phyloP scores from a whole-genome alignment of 1,140 invertebrate species.

The Euborellia annulipes region DNA sequence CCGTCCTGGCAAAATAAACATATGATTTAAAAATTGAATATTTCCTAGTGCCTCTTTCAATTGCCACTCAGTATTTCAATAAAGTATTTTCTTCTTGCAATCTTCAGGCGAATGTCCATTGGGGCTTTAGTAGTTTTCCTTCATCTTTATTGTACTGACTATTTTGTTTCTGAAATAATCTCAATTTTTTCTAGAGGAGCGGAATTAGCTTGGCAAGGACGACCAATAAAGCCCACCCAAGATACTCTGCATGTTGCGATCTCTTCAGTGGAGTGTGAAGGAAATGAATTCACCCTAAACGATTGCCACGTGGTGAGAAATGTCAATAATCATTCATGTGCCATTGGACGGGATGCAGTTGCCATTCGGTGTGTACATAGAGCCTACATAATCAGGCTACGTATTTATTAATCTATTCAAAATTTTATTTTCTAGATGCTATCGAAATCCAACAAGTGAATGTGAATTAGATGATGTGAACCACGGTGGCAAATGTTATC shows the following conservation, averaged over 20 bases:
- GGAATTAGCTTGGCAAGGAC: constrained; percentile 34
- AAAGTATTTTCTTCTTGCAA: too few species aligned
- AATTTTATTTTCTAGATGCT: constrained; percentile 17
- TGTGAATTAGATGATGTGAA: constrained; percentile 31
- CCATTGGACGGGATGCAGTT: constrained; percentile 26
- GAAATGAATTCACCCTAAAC: constrained; percentile 32
- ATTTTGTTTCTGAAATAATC: constrained; percentile 8
- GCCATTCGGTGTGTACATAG: constrained; percentile 21
- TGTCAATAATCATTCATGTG: constrained; percentile 1
- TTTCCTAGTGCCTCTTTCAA: too few species aligned
- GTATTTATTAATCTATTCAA: too few species aligned
- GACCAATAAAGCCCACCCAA: constrained; percentile 18
- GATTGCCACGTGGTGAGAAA: constrained; percentile 21
- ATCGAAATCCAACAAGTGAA: constrained; percentile 28
- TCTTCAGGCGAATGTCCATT: too few species aligned
- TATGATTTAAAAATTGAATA: too few species aligned
- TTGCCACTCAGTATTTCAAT: too few species aligned
- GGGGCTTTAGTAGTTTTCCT: too few species aligned
- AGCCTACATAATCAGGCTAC: too few species aligned
- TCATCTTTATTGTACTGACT: not conserved
- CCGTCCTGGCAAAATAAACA: too few species aligned
- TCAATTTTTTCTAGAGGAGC: constrained; percentile 28
- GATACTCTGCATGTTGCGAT: constrained; percentile 25
- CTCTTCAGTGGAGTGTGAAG: constrained; percentile 29
- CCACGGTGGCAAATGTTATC: constrained; percentile 31